phyloP scores from a whole-genome alignment of 2,797 vertebrate genomes.

The Ibycter americanus region DNA sequence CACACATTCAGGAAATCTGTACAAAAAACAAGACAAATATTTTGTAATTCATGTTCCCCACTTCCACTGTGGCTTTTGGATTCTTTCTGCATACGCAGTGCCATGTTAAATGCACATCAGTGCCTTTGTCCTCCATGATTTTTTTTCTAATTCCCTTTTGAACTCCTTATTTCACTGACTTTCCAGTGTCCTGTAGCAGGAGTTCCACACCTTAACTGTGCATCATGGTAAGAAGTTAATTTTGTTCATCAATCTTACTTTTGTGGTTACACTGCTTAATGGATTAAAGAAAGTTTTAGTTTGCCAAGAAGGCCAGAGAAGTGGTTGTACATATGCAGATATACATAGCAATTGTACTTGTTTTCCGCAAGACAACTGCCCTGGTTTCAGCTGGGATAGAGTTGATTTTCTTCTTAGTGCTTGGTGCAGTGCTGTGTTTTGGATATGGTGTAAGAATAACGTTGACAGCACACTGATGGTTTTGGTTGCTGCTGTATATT shows the following conservation, averaged over 20 bases:
- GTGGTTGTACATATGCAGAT: neutral
- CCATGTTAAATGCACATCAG: neutral
- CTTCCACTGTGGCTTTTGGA: neutral
- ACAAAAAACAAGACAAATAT: neutral
- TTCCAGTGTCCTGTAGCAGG: neutral
- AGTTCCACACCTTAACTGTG: neutral
- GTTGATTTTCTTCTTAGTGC: too few relatives aligned
- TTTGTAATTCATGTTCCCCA: neutral
- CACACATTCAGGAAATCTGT: neutral
- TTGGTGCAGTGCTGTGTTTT: too few relatives aligned
- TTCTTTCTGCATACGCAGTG: neutral
- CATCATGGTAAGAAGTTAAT: neutral
- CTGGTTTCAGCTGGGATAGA: too few relatives aligned
- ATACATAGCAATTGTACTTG: neutral
- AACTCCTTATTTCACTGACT: neutral
- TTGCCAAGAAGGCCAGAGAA: neutral
- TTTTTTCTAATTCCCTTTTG: neutral
- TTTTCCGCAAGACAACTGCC: neutral
- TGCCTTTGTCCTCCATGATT: fast-evolving
- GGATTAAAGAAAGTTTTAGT: neutral
- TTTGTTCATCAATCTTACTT: neutral
- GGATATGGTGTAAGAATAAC: too few relatives aligned
- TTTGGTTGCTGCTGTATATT: too few relatives aligned
- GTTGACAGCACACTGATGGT: too few relatives aligned
- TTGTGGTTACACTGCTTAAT: neutral